A percentile compares a stretch with the other conserved stretches of the same genome.
Evolutionary conservation across 2,113 vertebrate genomes (phyloP).

Genomic region (Syngnathus scovelli): DNA sequence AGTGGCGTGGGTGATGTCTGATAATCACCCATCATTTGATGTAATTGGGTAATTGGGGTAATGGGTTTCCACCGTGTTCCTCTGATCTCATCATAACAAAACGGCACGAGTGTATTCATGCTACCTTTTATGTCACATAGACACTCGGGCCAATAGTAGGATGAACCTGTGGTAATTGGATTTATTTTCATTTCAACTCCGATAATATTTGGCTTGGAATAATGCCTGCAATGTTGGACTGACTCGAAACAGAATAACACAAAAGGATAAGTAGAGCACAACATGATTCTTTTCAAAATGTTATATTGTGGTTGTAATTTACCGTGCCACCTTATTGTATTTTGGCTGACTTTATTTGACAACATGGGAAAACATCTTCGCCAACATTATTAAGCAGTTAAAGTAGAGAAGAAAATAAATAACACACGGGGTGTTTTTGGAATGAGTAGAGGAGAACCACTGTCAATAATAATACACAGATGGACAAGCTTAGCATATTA

Average conservation of each 20-base stretch:
- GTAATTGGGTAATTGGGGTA: slow-evolving; percentile 66
- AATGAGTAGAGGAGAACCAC: neutral
- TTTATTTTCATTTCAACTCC: slow-evolving; percentile 27
- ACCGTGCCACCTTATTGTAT: neutral
- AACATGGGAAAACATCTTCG: neutral
- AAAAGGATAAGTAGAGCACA: too few relatives aligned
- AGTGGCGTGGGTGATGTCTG: slow-evolving; percentile 31
- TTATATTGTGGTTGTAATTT: neutral
- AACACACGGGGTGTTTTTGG: neutral
- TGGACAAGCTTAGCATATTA: neutral
- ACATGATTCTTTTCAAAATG: neutral
- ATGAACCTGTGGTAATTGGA: slow-evolving; percentile 38
- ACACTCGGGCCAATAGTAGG: slow-evolving; percentile 26
- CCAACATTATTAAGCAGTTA: neutral
- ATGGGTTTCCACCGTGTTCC: slow-evolving; percentile 42
- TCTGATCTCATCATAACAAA: slow-evolving; percentile 42
- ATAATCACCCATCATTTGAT: slow-evolving; percentile 60
- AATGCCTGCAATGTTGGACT: neutral
- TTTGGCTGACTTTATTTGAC: neutral
- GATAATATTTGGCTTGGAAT: slow-evolving; percentile 20
- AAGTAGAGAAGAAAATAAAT: neutral
- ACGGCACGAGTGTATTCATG: slow-evolving; percentile 22
- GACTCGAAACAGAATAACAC: slow-evolving; percentile 3
- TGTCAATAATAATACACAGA: neutral
- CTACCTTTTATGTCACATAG: slow-evolving; percentile 33